Evolutionary conservation across 1,140 invertebrate species (phyloP), one percentile per base, ranked within the genome.

Genomic region (Heliconius himera): DNA sequence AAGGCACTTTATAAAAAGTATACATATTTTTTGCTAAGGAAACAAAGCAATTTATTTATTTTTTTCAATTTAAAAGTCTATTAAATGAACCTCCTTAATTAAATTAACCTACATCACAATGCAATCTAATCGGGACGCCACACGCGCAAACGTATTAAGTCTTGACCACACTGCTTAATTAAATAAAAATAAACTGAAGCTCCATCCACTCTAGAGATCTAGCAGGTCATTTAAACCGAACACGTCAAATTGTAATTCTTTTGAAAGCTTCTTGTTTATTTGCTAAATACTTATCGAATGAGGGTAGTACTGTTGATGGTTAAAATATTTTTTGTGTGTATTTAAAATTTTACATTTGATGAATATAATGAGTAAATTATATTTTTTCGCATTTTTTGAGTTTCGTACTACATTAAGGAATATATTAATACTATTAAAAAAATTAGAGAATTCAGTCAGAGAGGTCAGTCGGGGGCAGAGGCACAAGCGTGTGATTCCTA

Each of bases 101-200:
- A 71, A 77, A 71, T 77, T 71, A 71, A 71, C 76, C 76, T 71
- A 66, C 60, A 46, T 71, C 76, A 77, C 33, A 77, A 66, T 66
- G 51, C 66, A 77, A 77, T 77, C 60, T 71, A 77, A 77, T 54
- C 66, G 38, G 20, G 29, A 51, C 51, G 60, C 26, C 38, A 70
- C 60, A 76, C 66, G 76, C 46, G 76, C 49, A 71, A 74, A 77
- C 38, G n/a, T 71, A 77, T 77, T 77, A 77, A 66, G 36, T 29
- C 41, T 51, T 33, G 38, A 71, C 76, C 76, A 71, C 60, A 70
- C 75, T 26, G 36, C 41, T 78, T 73, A 56, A 78, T 54, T 78
- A 78, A 51, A 36, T 74, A 33, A 66, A 78, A 60, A 74, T 38
- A 78, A n/a, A 73, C 51, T 22, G 54, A 56, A 2, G n/a, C 54